Evolutionary conservation across 2,113 vertebrate genomes (phyloP), one percentile per base, ranked within the genome.

Genomic region (Poecilia latipinna): DNA sequence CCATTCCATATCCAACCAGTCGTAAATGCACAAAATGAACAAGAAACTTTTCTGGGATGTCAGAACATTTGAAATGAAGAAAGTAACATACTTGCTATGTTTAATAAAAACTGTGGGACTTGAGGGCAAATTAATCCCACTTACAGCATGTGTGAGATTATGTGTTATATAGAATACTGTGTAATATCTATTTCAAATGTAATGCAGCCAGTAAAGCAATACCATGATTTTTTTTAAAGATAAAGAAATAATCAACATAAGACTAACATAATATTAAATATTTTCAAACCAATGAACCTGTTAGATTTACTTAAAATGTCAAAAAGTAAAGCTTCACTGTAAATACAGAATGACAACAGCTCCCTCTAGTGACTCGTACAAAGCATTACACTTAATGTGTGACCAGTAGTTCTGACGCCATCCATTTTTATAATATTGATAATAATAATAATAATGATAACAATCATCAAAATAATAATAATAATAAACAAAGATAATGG

Each of bases 351-450:
- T 68, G 35, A 73, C 87, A 85, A 83, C 15, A 68, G 84, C 85
- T 61, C 90, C 86, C 85, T 91, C 92, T 92, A 12, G 42, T 89
- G 92, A 76, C 24, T n/a, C 2, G 39, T 68, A 4, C 31, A 2
- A 0, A 31, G 6, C 54, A 86, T 72, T 91, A 83, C 88, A 88
- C 24, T 48, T 6, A 54, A 54, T 19, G 4, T 54, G 0, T 8
- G 7, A 22, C 48, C 7, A 19, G 22, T 54, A 6, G 6, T 22
- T 54, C 48, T 54, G 2, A 54, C 1, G 19, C 15, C 3, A 7
- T 51, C 24, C 6, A 48, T 48, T 6, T 48, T 48, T 19, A 7
- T 19, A 48, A 17, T 44, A 17, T 44, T 17, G 1, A 44, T 15
- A 44, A 44, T 44, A 44, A 37, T 37, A 37, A 6, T 37, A 3